Base-by-base conservation (phyloP, 2,888 invertebrate species). In the Apoda limacodes region DNA sequence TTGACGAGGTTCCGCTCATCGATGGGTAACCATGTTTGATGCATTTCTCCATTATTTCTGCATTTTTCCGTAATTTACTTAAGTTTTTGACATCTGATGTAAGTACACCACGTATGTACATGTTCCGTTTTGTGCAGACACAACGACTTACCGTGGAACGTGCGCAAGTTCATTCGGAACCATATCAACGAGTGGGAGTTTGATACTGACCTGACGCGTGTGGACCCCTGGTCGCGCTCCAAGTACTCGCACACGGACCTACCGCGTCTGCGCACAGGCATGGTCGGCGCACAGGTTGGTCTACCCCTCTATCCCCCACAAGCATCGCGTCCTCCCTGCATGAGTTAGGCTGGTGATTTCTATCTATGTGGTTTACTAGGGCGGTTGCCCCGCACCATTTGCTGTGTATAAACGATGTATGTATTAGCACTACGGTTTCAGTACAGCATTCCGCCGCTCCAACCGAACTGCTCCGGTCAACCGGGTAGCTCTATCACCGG, bases 131-230 rank as follows among this genome's bases (percentile, higher is more conserved):
- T 19, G 43, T 44, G 0, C 58, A 82, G 82, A 28, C 84, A 86
- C 66, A 85, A 89, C 64, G 89, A 89, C 54, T 65, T 88, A 14
- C 88, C 89, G 1, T 89, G 89, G 88, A 89, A 89, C 63, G 85
- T 89, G 40, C 69, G 88, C 36, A 88, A 88, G 60, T 88, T 88
- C 51, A 80, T 88, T 0, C 85, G 87, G 53, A 89, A 89, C 63
- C 85, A 85, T 54, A 82, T 86, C 56, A 82, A 84, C 35, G 83
- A 85, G 22, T 85, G 86, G 33, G 84, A 85, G 32, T 70, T 87
- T 51, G 81, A 85, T 53, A 83, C 81, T 7, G 83, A 86, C 45
- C 60, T 86, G 29, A 83, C 84, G 1, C 55, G 76, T 17, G 82
- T 85, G 33, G 76, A 82, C 29, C 86, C 86, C 1, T 86, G 85